Conservation (phyloP, 37 sponge, comb jelly and placozoan species). For the Bolinopsis microptera region DNA sequence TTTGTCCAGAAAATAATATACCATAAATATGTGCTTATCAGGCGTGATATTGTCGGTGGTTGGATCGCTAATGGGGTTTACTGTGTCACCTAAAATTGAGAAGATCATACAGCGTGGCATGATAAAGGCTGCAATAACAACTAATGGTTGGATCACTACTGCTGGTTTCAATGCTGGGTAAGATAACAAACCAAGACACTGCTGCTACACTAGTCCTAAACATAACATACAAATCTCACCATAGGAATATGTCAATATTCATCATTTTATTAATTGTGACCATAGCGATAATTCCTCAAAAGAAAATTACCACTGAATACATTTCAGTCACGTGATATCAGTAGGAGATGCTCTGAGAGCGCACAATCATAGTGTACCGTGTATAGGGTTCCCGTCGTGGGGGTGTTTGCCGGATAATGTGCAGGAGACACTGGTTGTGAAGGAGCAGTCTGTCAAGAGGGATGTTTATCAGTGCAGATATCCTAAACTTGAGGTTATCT, state of each 20-base stretch:
- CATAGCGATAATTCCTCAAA: no score
- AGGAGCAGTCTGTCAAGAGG: neutral
- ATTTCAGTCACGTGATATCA: neutral
- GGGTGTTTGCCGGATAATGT: slow-evolving; percentile 30
- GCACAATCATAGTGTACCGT: slow-evolving; percentile 63
- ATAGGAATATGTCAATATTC: neutral
- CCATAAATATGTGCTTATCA: no score
- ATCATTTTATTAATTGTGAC: no score
- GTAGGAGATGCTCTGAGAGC: slow-evolving; percentile 12
- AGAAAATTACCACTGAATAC: neutral
- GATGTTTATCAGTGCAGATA: neutral
- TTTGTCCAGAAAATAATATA: no score
- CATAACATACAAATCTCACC: neutral
- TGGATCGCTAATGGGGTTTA: slow-evolving; percentile 46
- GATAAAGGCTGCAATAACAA: slow-evolving; percentile 53
- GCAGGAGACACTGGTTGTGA: slow-evolving; percentile 28
- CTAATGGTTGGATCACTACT: slow-evolving; percentile 58
- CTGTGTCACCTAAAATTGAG: slow-evolving; percentile 30
- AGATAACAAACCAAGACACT: no score
- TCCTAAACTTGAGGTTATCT: neutral
- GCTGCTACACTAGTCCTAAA: neutral
- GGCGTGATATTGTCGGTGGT: slow-evolving; percentile 39
- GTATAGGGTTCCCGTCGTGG: slow-evolving; percentile 59
- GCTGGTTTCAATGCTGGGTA: slow-evolving; percentile 41
- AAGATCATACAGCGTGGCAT: slow-evolving; percentile 54